Conservation (phyloP, 2,888 invertebrate genomes). For the Sarcophaga variegata region DNA sequence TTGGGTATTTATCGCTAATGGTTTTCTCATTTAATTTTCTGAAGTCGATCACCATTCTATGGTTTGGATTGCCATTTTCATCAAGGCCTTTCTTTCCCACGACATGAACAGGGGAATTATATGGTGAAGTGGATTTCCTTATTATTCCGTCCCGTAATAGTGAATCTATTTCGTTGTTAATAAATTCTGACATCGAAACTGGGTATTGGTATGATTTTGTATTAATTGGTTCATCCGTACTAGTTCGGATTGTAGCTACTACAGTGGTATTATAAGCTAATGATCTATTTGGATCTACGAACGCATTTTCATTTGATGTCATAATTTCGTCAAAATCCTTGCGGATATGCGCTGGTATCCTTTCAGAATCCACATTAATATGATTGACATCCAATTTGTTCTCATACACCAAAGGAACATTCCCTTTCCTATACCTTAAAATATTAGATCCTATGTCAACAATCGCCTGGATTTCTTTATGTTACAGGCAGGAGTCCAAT, state of each 20-base stretch:
- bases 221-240: neutral
- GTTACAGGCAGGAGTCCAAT: no score
- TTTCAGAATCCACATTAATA: neutral
- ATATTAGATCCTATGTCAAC: neutral
- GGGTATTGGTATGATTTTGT: neutral
- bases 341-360: neutral
- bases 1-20: neutral
- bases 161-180: constrained; percentile 14
- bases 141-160: constrained; percentile 2
- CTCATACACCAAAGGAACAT: constrained; percentile 12
- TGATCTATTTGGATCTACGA: constrained; percentile 17
- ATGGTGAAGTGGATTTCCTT: constrained; percentile 31
- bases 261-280: constrained; percentile 23
- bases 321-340: neutral
- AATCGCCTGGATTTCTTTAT: neutral
- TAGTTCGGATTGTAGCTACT: constrained; percentile 36
- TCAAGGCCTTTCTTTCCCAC: neutral
- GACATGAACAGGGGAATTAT: constrained; percentile 26
- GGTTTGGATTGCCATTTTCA: no score
- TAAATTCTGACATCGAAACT: constrained; percentile 31
- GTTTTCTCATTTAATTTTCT: neutral
- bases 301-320: neutral
- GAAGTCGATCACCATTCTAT: no score
- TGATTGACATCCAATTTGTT: constrained; percentile 11
- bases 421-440: constrained; percentile 10